A percentile compares a stretch with the other conserved stretches of the same genome.
phyloP scores from a whole-genome alignment of 2,888 invertebrate genomes.

The Polyploca ridens region DNA sequence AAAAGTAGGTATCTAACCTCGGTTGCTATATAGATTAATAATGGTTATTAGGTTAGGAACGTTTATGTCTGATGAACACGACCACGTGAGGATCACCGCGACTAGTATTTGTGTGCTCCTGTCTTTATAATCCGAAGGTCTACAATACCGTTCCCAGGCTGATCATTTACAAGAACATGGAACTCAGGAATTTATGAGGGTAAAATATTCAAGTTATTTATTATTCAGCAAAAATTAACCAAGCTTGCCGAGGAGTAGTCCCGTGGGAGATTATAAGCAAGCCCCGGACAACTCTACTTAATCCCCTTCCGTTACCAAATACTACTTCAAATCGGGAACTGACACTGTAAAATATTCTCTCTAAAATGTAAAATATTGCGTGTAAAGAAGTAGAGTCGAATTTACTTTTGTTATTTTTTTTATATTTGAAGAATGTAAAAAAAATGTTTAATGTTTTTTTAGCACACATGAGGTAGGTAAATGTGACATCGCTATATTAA shows the following conservation, averaged over 20 bases:
- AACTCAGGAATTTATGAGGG: background rate
- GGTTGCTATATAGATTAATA: too few species aligned
- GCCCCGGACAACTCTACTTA: conserved; percentile 14
- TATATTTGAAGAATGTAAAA: too few species aligned
- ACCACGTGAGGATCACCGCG: too few species aligned
- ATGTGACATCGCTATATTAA: background rate
- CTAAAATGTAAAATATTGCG: conserved; percentile 22
- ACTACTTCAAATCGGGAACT: conserved; percentile 25
- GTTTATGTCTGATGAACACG: too few species aligned
- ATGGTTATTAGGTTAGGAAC: too few species aligned
- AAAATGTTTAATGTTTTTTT: too few species aligned
- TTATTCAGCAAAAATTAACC: conserved; percentile 5
- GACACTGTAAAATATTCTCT: conserved; percentile 29
- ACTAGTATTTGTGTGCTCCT: too few species aligned
- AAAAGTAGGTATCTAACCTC: too few species aligned
- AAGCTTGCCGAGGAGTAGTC: background rate
- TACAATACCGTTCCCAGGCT: background rate
- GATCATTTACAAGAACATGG: background rate
- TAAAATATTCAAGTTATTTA: conserved; percentile 1
- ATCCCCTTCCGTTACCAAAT: conserved; percentile 25
- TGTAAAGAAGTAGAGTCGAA: background rate
- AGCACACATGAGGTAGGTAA: background rate
- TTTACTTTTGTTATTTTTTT: background rate
- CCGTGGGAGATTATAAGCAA: conserved; percentile 4
- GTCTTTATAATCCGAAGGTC: background rate